These are phyloP conservation scores for Sciurus vulgaris DNA, from an alignment of 2,797 vertebrate genomes.

Conservation along the genomic window DNA sequence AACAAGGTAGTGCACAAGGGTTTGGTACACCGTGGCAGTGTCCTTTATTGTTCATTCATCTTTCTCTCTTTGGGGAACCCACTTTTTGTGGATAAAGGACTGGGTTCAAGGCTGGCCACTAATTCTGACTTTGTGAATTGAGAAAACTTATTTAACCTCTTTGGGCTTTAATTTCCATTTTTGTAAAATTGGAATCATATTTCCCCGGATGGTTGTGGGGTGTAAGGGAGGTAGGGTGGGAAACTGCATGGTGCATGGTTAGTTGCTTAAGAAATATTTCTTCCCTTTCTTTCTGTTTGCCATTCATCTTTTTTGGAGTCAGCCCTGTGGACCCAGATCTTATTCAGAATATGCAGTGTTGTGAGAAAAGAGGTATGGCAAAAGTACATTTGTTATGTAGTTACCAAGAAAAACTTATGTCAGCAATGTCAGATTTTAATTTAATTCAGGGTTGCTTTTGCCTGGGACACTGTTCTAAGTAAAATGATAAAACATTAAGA, in stretches of 20 bases:
- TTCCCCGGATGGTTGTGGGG: background rate
- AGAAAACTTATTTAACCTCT: background rate
- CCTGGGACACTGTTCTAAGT: constrained; percentile 52
- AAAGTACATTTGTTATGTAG: constrained; percentile 60
- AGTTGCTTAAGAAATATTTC: constrained; percentile 26
- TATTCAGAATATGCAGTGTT: constrained; percentile 37
- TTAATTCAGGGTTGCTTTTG: constrained; percentile 31
- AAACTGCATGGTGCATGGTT: background rate
- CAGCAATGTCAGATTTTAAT: constrained; percentile 53
- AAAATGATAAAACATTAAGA: constrained; percentile 71
- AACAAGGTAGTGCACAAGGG: background rate
- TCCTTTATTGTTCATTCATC: background rate
- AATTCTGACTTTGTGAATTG: background rate
- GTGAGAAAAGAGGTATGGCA: constrained; percentile 54
- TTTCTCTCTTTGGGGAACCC: background rate
- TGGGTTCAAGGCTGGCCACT: background rate
- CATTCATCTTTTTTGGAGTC: constrained; percentile 56
- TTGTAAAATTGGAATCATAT: background rate
- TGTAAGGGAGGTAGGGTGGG: background rate
- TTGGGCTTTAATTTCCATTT: constrained; percentile 25
- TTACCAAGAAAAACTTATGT: constrained; percentile 31
- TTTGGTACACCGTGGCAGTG: background rate
- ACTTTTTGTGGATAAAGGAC: background rate
- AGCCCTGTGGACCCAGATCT: background rate
- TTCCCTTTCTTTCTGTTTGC: constrained; percentile 18